A percentile compares a stretch with the other conserved stretches of the same genome.
These are phyloP conservation scores for Pristiophorus japonicus DNA, from an alignment of 2,113 vertebrate genomes.

Conservation along the genomic window DNA sequence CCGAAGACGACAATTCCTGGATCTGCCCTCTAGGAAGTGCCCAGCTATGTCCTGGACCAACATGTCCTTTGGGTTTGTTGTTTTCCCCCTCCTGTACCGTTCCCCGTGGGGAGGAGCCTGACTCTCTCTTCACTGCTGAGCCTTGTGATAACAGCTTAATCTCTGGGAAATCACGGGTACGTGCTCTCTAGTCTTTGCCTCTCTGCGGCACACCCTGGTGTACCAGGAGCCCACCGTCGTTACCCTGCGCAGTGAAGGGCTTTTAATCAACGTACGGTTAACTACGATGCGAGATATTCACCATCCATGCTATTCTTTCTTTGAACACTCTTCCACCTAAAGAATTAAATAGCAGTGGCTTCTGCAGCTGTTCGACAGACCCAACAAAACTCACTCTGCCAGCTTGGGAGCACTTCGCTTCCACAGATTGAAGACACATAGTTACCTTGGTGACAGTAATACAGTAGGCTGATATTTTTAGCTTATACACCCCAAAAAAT, in stretches of 20 bases:
- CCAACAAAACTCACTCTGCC: not conserved
- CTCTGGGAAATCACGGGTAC: not conserved
- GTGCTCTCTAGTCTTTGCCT: not conserved
- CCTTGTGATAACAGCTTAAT: not conserved
- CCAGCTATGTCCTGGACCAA: not conserved
- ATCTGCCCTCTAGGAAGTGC: not conserved
- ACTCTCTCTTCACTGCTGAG: not conserved
- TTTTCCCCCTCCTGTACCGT: not conserved
- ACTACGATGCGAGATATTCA: not conserved
- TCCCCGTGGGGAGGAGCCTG: not conserved
- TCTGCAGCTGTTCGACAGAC: not conserved
- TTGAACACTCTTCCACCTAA: not conserved
- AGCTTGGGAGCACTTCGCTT: not conserved
- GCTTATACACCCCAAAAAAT: conserved; percentile 23
- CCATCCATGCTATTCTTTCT: not conserved
- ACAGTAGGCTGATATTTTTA: conserved; percentile 29
- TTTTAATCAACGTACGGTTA: not conserved
- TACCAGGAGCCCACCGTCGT: not conserved
- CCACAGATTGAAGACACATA: not conserved
- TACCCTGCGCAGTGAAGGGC: not conserved
- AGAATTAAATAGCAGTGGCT: not conserved
- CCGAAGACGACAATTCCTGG: too few relatives aligned
- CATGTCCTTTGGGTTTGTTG: not conserved
- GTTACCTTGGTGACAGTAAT: conserved; percentile 32
- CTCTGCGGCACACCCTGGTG: not conserved